phyloP scores from a whole-genome alignment of 2,797 vertebrate species.

The Peromyscus melanophrys region DNA sequence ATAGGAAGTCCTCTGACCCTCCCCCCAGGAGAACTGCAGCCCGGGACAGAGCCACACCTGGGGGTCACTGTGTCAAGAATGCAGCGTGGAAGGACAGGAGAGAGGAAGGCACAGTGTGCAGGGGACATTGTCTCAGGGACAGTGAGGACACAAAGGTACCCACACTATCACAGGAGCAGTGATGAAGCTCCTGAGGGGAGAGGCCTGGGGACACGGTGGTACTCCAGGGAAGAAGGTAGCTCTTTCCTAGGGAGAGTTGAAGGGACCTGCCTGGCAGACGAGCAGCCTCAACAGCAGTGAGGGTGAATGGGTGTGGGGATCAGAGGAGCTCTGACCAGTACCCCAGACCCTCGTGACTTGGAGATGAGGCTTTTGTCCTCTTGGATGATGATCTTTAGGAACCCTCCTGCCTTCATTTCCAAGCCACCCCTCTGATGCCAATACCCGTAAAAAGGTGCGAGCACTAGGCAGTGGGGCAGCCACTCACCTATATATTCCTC shows the following conservation, averaged over 20 bases:
- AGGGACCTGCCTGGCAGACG: neutral
- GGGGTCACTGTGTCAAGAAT: neutral
- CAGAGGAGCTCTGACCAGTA: neutral
- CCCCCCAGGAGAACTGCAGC: neutral
- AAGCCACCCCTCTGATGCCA: neutral
- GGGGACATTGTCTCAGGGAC: neutral
- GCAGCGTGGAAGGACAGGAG: too few relatives aligned
- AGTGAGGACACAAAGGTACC: fast-evolving
- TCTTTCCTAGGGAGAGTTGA: neutral
- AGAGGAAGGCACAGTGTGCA: fast-evolving
- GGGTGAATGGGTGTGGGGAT: fast-evolving
- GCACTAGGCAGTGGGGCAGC: fast-evolving
- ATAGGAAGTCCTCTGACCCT: neutral
- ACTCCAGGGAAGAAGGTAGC: neutral
- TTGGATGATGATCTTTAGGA: neutral
- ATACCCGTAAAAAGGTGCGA: too few relatives aligned
- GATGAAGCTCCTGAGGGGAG: too few relatives aligned
- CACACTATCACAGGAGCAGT: too few relatives aligned
- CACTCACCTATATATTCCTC: neutral
- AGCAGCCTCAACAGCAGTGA: fast-evolving
- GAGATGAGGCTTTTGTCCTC: neutral
- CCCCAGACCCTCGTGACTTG: neutral
- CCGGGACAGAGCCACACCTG: neutral
- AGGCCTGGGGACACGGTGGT: neutral
- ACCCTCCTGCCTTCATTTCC: neutral